Percentiles rank a stretch among this genome's conserved stretches.
phyloP scores from a whole-genome alignment of 2,113 vertebrate genomes.

The Silurus glanis region DNA sequence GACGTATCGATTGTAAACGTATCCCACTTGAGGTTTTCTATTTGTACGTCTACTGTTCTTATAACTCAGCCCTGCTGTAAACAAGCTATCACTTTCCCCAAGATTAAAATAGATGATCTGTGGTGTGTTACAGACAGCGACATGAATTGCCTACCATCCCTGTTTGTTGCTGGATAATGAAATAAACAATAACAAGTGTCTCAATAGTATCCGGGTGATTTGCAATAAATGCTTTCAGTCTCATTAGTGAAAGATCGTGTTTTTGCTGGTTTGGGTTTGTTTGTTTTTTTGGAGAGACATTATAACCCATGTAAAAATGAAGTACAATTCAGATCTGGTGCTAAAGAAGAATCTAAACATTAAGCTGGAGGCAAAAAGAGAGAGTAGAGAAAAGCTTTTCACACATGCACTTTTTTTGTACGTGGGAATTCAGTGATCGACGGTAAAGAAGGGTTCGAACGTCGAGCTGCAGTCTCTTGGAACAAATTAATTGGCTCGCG shows the following conservation, averaged over 20 bases:
- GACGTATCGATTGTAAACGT: not conserved
- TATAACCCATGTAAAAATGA: not conserved
- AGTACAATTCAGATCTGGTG: not conserved
- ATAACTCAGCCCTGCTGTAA: not conserved
- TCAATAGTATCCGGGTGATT: not conserved
- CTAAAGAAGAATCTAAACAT: not conserved
- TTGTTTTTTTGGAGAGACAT: not conserved
- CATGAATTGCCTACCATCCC: not conserved
- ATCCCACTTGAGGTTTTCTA: not conserved
- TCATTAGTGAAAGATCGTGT: not conserved
- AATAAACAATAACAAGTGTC: not conserved
- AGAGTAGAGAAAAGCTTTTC: not conserved
- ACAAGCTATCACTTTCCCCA: not conserved
- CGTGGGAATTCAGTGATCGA: not conserved
- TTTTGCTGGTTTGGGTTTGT: not conserved
- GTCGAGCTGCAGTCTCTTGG: not conserved
- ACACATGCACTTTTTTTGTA: too few relatives aligned
- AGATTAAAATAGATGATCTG: not conserved
- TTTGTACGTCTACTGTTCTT: not conserved
- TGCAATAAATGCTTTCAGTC: not conserved
- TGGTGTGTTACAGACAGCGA: not conserved
- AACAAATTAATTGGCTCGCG: not conserved
- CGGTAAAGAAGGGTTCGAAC: not conserved
- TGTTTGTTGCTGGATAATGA: not conserved
- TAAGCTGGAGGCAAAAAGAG: not conserved